Evolutionary conservation across 1,140 invertebrate species (phyloP).

Genomic region (Glomeris maerens): DNA sequence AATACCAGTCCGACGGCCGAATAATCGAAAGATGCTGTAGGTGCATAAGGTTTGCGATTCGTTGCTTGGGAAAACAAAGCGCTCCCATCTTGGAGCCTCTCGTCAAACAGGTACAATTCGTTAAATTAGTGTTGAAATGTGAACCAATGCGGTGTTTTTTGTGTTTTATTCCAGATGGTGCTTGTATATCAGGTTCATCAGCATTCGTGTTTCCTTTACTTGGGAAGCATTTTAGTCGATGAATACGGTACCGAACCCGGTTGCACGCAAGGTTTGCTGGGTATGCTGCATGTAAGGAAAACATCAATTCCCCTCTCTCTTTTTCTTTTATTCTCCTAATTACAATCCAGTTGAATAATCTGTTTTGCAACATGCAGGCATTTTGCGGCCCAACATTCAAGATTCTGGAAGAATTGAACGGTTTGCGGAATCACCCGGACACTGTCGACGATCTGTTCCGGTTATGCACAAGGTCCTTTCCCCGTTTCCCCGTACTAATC

Average conservation of each 20-base stretch:
- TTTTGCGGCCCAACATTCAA: slow-evolving; percentile 72
- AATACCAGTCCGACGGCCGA: slow-evolving; percentile 63
- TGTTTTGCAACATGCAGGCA: slow-evolving; percentile 36
- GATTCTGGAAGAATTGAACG: slow-evolving; percentile 52
- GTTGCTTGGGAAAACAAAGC: slow-evolving; percentile 67
- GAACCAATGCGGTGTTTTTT: slow-evolving; percentile 11
- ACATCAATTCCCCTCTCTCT: no score
- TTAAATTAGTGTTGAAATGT: neutral
- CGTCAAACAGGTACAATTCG: slow-evolving; percentile 50
- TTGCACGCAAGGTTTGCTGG: slow-evolving; percentile 56
- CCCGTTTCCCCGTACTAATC: neutral
- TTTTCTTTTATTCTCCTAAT: no score
- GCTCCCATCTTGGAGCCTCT: slow-evolving; percentile 60
- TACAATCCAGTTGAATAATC: neutral
- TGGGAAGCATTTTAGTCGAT: slow-evolving; percentile 89
- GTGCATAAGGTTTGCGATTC: slow-evolving; percentile 71
- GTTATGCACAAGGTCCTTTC: slow-evolving; percentile 48
- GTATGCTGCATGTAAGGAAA: slow-evolving; percentile 51
- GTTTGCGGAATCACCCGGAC: slow-evolving; percentile 81
- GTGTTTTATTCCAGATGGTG: slow-evolving; percentile 50
- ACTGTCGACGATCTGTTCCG: slow-evolving; percentile 95
- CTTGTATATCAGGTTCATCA: slow-evolving; percentile 62
- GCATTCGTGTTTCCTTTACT: slow-evolving; percentile 89
- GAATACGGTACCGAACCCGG: slow-evolving; percentile 62
- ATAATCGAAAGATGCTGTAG: slow-evolving; percentile 86